Evolutionary conservation across 2,888 invertebrate genomes (phyloP), one percentile per base, ranked within the genome.

Genomic region (Lymantria dispar): DNA sequence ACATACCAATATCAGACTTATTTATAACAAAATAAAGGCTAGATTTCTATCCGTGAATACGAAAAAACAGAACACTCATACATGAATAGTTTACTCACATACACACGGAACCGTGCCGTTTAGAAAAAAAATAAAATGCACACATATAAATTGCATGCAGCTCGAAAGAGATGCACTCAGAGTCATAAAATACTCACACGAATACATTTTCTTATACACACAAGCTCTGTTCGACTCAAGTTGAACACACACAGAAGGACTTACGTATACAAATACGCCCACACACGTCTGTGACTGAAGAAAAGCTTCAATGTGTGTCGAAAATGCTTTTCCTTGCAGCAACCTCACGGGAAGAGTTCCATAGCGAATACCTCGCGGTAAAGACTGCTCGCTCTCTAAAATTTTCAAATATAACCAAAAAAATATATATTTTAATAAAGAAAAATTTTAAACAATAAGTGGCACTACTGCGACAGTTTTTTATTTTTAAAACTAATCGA

Each of bases 311-410:
- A 85, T 91, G 90, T 91, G 89, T 91, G 85, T 85, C 72, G 79
- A 83, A 87, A 90, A 91, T 91, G 90, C 91, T 90, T 91, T 91
- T 91, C 90, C 90, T 91, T 90, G 91, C 91, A 86, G 80, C 89
- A 87, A 90, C 85, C 89, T 89, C 87, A 87, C 88, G 89, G 89
- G 86, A 89, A 91, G 91, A 91, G 91, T 91, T 91, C 83, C 88
- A 90, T 83, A 91, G 91, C 88, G 91, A 87, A 89, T 88, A 91
- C 91, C 91, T 91, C 91, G 91, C 91, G 91, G 91, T 91, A 91
- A 90, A 91, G 90, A 89, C 91, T 79, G 57, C 77, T 78, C 85
- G 87, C 82, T 82, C 83, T 81, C 74, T 80, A 80, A 81, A 74
- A 78, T 70, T 64, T 64, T 59, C 47, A 68, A 74, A 76, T 68